These are phyloP conservation scores for Drepana arcuata DNA, from an alignment of 1,140 invertebrate species.

Conservation along the genomic window DNA sequence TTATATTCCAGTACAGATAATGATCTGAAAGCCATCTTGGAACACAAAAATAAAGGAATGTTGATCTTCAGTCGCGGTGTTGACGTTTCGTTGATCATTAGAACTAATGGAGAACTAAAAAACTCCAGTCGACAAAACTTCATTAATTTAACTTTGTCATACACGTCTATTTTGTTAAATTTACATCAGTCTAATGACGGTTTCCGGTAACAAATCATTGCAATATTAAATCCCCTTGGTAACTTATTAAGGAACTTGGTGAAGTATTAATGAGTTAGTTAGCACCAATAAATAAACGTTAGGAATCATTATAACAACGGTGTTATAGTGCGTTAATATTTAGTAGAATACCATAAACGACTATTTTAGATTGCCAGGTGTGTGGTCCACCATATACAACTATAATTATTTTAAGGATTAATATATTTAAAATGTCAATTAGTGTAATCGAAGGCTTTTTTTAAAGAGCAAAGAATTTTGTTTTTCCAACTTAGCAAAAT, in stretches of 20 bases:
- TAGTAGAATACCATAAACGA: no score
- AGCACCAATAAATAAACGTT: conserved; percentile 47
- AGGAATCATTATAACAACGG: no score
- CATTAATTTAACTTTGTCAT: conserved; percentile 66
- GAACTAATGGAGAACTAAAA: conserved; percentile 27
- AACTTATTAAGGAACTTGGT: conserved; percentile 19
- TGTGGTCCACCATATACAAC: no score
- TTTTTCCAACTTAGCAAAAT: no score
- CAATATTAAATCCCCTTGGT: conserved; percentile 39
- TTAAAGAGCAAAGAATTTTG: no score
- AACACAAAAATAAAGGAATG: conserved; percentile 26
- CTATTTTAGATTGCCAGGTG: no score
- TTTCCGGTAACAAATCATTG: conserved; percentile 54
- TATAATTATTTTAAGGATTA: no score
- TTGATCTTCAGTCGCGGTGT: conserved; percentile 26
- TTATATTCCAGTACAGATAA: no score
- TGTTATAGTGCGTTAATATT: no score
- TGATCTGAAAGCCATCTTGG: no score
- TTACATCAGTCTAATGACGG: conserved; percentile 52
- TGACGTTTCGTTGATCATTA: conserved; percentile 56
- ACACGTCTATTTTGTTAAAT: conserved; percentile 62
- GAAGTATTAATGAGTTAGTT: conserved; percentile 59
- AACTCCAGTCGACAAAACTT: conserved; percentile 25
- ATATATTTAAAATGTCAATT: no score
- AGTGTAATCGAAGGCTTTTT: no score